Evolutionary conservation across 1,140 invertebrate genomes (phyloP).

Genomic region (Cecropterus lyciades): DNA sequence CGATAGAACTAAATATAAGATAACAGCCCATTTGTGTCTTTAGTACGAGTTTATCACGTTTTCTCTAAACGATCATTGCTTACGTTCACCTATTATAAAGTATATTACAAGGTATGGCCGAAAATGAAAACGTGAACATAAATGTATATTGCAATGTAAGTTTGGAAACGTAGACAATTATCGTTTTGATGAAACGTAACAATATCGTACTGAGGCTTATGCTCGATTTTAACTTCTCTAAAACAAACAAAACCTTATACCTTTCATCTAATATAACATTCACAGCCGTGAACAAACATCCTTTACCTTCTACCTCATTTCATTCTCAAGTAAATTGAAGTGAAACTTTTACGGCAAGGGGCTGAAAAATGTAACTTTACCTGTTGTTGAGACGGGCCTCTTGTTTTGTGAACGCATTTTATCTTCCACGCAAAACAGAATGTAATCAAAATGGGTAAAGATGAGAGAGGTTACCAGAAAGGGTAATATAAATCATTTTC

Average conservation of each 20-base stretch:
- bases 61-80: too few relatives aligned
- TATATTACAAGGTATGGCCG: too few relatives aligned
- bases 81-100: too few relatives aligned
- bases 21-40: too few relatives aligned
- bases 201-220: too few relatives aligned
- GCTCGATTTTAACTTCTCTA: neutral
- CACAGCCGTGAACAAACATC: conserved; percentile 4
- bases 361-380: conserved; percentile 35
- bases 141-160: too few relatives aligned
- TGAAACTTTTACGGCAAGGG: conserved; percentile 16
- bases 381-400: conserved; percentile 35
- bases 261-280: neutral
- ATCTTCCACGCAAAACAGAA: conserved; percentile 53
- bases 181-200: too few relatives aligned
- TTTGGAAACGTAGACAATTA: too few relatives aligned
- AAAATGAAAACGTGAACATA: too few relatives aligned
- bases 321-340: conserved; percentile 20
- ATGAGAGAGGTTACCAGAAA: conserved; percentile 32
- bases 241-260: neutral
- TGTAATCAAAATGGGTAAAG: conserved; percentile 42
- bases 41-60: too few relatives aligned
- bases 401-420: conserved; percentile 52
- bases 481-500: conserved; percentile 52
- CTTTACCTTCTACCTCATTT: conserved; percentile 12
- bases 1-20: too few relatives aligned